Conservation (phyloP, 1,140 invertebrate species). For the Brachionus plicatilis region DNA sequence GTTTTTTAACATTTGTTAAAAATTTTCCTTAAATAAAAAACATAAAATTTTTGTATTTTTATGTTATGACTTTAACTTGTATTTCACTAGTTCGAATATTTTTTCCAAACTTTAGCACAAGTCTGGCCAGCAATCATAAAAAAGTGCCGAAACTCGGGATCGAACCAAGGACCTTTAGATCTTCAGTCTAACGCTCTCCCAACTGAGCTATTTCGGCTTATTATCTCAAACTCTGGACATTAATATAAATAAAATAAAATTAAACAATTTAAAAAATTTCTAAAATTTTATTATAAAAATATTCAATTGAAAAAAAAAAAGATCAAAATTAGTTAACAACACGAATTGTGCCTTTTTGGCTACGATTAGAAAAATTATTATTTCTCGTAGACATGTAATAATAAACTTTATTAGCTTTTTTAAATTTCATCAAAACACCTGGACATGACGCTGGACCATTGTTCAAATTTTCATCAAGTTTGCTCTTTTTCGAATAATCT, state of each 20-base stretch:
- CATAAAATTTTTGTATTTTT: no score
- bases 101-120: no score
- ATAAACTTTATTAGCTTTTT: not conserved
- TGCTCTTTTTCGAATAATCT: not conserved
- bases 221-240: not conserved
- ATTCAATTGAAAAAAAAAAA: not conserved
- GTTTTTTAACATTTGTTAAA: no score
- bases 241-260: not conserved
- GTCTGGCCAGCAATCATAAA: not conserved
- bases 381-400: constrained; percentile 38
- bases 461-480: constrained; percentile 8
- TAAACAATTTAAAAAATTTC: not conserved
- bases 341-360: constrained; percentile 23
- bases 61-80: no score
- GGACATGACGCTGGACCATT: constrained; percentile 1
- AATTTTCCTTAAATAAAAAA: no score
- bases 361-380: constrained; percentile 38
- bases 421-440: constrained; percentile 7
- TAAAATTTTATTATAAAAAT: not conserved
- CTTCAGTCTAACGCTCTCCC: not conserved
- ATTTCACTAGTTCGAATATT: no score
- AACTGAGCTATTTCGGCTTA: not conserved
- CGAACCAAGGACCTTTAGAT: not conserved
- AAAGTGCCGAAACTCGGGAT: not conserved
- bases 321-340: not conserved